Evolutionary conservation across 2,797 vertebrate genomes (phyloP).

Genomic region (Pseudopleuronectes americanus): DNA sequence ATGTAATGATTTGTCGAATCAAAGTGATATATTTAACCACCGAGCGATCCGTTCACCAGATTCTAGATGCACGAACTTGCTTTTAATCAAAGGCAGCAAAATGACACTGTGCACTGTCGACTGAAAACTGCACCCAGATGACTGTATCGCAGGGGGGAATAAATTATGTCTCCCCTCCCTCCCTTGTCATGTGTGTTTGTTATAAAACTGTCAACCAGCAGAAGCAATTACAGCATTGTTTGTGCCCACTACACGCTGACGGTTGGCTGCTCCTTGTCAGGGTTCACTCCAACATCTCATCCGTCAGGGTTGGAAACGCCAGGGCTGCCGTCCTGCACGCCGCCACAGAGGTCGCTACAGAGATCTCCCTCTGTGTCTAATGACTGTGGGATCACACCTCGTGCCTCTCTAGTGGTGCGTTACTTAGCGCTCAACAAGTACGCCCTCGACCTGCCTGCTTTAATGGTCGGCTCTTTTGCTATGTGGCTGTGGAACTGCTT

Average conservation of each 20-base stretch:
- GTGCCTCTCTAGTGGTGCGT: not conserved
- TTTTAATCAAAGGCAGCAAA: constrained; percentile 66
- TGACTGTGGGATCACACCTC: constrained; percentile 29
- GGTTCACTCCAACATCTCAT: constrained; percentile 56
- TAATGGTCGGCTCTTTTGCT: constrained; percentile 20
- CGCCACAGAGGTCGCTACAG: constrained; percentile 22
- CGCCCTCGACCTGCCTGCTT: constrained; percentile 19
- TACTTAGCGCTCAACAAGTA: constrained; percentile 43
- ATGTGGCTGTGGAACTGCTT: constrained; percentile 37
- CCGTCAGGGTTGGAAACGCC: constrained; percentile 46
- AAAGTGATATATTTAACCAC: constrained; percentile 48
- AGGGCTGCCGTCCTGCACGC: constrained; percentile 9
- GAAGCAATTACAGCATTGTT: constrained; percentile 68
- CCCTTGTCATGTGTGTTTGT: constrained; percentile 59
- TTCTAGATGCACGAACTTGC: constrained; percentile 37
- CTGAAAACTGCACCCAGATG: constrained; percentile 50
- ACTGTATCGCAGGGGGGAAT: constrained; percentile 50
- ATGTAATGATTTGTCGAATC: constrained; percentile 54
- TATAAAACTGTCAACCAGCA: constrained; percentile 68
- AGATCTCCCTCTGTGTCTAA: constrained; percentile 26
- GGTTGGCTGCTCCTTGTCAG: constrained; percentile 42
- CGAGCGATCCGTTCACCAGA: constrained; percentile 41
- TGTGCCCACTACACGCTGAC: constrained; percentile 32
- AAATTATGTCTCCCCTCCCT: constrained; percentile 46
- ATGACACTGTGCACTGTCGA: constrained; percentile 50